phyloP scores from a whole-genome alignment of 2,888 invertebrate species.

The Cephus runcator region DNA sequence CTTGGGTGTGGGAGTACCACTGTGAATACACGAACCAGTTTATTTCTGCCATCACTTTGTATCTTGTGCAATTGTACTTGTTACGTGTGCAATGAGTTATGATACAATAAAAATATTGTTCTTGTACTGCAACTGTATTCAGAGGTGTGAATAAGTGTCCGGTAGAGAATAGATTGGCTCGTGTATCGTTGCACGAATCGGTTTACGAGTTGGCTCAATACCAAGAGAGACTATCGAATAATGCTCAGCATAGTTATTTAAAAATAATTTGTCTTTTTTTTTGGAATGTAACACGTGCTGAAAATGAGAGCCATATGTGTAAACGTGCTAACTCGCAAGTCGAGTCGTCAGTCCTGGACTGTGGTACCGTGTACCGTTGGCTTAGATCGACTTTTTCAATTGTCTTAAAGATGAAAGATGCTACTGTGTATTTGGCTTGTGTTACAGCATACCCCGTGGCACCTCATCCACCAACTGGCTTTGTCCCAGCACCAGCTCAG shows the following conservation, averaged over 20 bases:
- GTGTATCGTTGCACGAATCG: too few relatives aligned
- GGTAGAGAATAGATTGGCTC: background rate
- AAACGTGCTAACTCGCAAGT: conserved; percentile 8
- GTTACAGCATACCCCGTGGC: conserved; percentile 65
- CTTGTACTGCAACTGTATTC: background rate
- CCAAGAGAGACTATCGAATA: background rate
- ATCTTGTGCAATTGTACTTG: too few relatives aligned
- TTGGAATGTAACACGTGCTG: conserved; percentile 11
- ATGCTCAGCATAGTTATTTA: too few relatives aligned
- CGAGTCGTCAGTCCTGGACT: conserved; percentile 44
- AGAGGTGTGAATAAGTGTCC: background rate
- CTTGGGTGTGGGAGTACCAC: conserved; percentile 63
- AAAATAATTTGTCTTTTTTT: background rate
- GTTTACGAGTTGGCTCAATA: too few relatives aligned
- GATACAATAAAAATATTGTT: too few relatives aligned
- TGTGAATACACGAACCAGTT: conserved; percentile 7
- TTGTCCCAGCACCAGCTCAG: conserved; percentile 62
- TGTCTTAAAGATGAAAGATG: conserved; percentile 10
- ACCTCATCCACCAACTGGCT: conserved; percentile 63
- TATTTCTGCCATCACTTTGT: too few relatives aligned
- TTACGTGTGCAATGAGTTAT: too few relatives aligned
- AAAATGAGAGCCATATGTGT: conserved; percentile 20
- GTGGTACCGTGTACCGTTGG: conserved; percentile 61
- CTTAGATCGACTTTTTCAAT: conserved; percentile 41
- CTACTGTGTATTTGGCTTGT: conserved; percentile 33